Conservation (phyloP, 2,888 invertebrate species). For the Catocala sponsa region DNA sequence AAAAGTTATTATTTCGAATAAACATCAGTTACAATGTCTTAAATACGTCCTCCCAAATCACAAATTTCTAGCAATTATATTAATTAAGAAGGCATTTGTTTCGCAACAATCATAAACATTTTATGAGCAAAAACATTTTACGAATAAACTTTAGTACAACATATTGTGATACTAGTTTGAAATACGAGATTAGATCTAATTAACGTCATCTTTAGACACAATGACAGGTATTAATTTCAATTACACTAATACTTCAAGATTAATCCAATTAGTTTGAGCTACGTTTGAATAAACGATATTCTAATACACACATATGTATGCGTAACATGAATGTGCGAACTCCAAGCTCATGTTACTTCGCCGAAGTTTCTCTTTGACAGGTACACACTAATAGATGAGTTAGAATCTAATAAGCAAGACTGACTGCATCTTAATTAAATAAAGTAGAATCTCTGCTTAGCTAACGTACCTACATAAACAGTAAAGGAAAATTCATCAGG, state of each 20-base stretch:
- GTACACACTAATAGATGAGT: slow-evolving; percentile 15
- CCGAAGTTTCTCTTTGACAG: slow-evolving; percentile 28
- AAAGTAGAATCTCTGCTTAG: background rate
- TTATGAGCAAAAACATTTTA: slow-evolving; percentile 11
- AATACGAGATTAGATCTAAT: slow-evolving; percentile 27
- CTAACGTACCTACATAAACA: no score
- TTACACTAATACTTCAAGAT: slow-evolving; percentile 26
- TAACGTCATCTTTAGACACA: slow-evolving; percentile 30
- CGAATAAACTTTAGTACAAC: slow-evolving; percentile 12
- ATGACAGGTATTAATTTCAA: slow-evolving; percentile 44
- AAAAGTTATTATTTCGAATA: no score
- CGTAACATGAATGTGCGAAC: slow-evolving; percentile 10
- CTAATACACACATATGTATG: slow-evolving; percentile 3
- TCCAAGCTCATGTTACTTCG: slow-evolving; percentile 5
- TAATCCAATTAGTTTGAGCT: slow-evolving; percentile 27
- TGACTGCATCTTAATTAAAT: slow-evolving; percentile 23
- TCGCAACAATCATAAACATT: background rate
- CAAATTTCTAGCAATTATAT: no score
- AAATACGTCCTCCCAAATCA: no score
- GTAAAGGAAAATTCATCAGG: no score
- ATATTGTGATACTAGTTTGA: slow-evolving; percentile 3
- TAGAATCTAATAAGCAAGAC: slow-evolving; percentile 14
- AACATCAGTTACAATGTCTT: no score
- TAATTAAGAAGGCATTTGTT: background rate
- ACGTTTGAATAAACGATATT: slow-evolving; percentile 6